Percentiles rank a stretch among this genome's conserved stretches.
These are phyloP conservation scores for Haliclona indistincta DNA, from an alignment of 37 sponge, comb jelly and placozoan genomes.

Conservation along the genomic window DNA sequence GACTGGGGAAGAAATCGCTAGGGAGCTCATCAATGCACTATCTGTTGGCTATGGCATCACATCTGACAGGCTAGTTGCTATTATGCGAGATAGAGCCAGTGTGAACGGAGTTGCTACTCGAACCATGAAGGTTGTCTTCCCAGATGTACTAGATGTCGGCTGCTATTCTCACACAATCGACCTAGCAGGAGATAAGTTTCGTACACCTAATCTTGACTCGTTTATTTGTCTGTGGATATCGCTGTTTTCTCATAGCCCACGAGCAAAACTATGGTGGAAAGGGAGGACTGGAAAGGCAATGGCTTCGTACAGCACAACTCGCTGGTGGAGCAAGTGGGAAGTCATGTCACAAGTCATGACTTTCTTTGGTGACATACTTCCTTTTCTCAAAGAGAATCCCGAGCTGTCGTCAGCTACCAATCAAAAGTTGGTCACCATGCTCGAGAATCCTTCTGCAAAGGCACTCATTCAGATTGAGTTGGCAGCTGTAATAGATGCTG, in stretches of 20 bases:
- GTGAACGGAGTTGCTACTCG: conserved; percentile 29
- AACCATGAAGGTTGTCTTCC: conserved; percentile 28
- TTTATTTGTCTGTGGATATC: conserved; percentile 26
- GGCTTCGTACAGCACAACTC: conserved; percentile 30
- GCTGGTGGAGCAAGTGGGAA: conserved; percentile 58
- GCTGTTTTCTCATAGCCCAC: conserved; percentile 42
- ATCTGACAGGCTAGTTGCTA: conserved; percentile 11
- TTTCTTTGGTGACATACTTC: conserved; percentile 34
- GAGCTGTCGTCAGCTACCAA: conserved; percentile 7
- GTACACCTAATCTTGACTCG: conserved; percentile 11
- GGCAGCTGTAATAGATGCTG: conserved; percentile 39
- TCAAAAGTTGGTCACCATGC: conserved; percentile 23
- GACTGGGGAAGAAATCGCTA: conserved; percentile 14
- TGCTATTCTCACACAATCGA: conserved; percentile 63
- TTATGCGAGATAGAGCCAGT: conserved; percentile 36
- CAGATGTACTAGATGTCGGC: conserved; percentile 16
- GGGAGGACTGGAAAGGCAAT: conserved; percentile 10
- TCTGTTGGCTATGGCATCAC: conserved; percentile 2
- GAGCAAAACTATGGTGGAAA: conserved; percentile 34
- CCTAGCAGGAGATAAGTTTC: conserved; percentile 32
- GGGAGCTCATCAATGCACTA: not conserved
- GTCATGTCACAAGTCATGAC: conserved; percentile 17
- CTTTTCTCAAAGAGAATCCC: conserved; percentile 13
- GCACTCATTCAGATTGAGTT: conserved; percentile 30
- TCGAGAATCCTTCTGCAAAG: conserved; percentile 2